A percentile compares a stretch with the other conserved stretches of the same genome.
These are phyloP conservation scores for Poecilia wingei DNA, from an alignment of 2,797 vertebrate species.

Conservation along the genomic window DNA sequence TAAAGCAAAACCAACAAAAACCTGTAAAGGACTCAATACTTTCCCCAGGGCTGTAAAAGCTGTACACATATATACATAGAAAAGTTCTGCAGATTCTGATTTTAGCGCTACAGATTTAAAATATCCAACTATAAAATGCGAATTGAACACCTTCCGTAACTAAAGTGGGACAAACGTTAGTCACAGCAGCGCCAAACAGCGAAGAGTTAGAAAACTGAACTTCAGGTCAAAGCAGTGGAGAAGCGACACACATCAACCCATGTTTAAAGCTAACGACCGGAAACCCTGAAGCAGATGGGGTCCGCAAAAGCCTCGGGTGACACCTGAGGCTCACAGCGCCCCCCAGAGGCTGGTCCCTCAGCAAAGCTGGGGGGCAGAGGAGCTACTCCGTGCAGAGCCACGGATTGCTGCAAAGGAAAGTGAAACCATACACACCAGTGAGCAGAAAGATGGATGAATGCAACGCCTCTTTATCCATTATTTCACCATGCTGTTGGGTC, in stretches of 20 bases:
- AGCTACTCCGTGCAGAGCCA: conserved; percentile 99
- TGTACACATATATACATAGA: neutral
- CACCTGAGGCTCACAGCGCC: conserved; percentile 73
- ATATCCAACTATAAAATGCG: neutral
- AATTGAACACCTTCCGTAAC: conserved; percentile 15
- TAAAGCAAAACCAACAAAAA: neutral
- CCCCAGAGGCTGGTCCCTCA: conserved; percentile 85
- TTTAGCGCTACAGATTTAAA: neutral
- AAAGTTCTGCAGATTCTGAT: neutral
- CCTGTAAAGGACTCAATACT: neutral
- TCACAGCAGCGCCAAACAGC: conserved; percentile 44
- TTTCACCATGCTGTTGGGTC: conserved; percentile 16
- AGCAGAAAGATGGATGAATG: conserved; percentile 62
- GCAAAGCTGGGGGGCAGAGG: conserved; percentile 84
- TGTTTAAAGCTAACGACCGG: conserved; percentile 57
- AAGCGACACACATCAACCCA: conserved; percentile 57
- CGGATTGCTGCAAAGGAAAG: conserved; percentile 98
- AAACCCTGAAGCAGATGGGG: conserved; percentile 65
- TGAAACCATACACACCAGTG: conserved; percentile 85
- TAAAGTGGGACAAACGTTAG: conserved; percentile 56
- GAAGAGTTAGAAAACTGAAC: conserved; percentile 35
- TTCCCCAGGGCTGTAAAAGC: neutral
- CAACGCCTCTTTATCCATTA: conserved; percentile 35
- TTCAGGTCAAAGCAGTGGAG: conserved; percentile 58
- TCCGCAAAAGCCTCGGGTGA: conserved; percentile 75